Percentiles rank a stretch among this genome's conserved stretches.
Evolutionary conservation across 2,113 vertebrate species (phyloP).

Genomic region (Bettongia penicillata): DNA sequence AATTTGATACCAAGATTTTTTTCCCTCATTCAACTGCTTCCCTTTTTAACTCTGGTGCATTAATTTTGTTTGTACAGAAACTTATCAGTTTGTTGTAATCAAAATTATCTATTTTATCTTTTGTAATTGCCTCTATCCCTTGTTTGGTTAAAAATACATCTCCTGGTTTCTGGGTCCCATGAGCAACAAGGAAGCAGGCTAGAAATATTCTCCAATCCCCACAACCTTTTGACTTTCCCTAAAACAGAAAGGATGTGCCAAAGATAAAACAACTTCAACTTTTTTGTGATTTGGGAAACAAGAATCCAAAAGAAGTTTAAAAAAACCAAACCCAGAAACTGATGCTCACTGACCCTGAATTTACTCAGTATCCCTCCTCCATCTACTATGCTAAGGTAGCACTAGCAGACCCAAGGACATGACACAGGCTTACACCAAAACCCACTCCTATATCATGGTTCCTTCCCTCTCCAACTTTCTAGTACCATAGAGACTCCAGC

Average conservation of each 20-base stretch:
- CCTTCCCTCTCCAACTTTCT: not conserved
- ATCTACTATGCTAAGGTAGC: too few species aligned
- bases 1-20: too few species aligned
- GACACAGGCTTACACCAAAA: not conserved
- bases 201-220: not conserved
- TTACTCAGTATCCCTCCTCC: too few species aligned
- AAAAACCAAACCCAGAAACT: not conserved
- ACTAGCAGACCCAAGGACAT: not conserved
- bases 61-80: not conserved
- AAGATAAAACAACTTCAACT: not conserved
- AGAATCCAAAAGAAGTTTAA: not conserved
- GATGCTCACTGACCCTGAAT: too few species aligned
- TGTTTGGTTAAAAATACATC: not conserved
- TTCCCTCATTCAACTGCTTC: not conserved
- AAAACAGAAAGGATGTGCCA: not conserved
- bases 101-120: not conserved
- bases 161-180: not conserved
- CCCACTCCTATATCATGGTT: not conserved
- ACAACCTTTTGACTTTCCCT: not conserved
- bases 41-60: not conserved
- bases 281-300: not conserved
- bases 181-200: not conserved
- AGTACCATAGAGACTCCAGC: not conserved
- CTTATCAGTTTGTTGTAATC: not conserved
- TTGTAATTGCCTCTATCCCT: not conserved